These are phyloP conservation scores for Oceanodroma leucorhoa DNA, from an alignment of 2,797 vertebrate species.

Conservation along the genomic window DNA sequence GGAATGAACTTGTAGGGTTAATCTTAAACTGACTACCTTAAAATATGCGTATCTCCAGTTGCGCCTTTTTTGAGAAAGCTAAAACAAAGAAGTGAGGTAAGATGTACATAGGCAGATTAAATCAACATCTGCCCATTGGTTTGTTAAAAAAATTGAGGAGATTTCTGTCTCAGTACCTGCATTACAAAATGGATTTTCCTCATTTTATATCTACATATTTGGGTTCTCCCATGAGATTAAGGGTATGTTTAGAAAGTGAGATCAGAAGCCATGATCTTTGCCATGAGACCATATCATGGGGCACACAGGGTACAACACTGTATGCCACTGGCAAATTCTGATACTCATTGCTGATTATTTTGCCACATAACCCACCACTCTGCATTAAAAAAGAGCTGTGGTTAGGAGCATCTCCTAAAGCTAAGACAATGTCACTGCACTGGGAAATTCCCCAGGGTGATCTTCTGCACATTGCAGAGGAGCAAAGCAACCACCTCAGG, in stretches of 20 bases:
- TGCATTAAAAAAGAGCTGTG: not conserved
- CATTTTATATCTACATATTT: not conserved
- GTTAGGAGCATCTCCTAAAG: not conserved
- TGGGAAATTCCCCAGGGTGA: not conserved
- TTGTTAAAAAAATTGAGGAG: not conserved
- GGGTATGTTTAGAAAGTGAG: not conserved
- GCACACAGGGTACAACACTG: not conserved
- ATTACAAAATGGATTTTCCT: not conserved
- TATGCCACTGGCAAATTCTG: not conserved
- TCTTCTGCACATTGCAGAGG: not conserved
- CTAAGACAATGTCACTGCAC: not conserved
- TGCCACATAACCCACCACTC: not conserved
- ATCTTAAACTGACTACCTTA: not conserved
- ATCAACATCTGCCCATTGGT: not conserved
- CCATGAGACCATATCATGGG: accelerated
- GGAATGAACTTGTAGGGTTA: not conserved
- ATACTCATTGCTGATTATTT: not conserved
- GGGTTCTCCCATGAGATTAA: not conserved
- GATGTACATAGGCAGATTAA: not conserved
- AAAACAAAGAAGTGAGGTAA: not conserved
- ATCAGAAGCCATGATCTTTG: not conserved
- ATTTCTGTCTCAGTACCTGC: not conserved
- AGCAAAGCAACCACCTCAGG: not conserved
- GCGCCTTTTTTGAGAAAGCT: not conserved
- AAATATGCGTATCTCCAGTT: not conserved